These are phyloP conservation scores for Indicator maculatus DNA, from an alignment of 2,113 vertebrate species.

Conservation along the genomic window DNA sequence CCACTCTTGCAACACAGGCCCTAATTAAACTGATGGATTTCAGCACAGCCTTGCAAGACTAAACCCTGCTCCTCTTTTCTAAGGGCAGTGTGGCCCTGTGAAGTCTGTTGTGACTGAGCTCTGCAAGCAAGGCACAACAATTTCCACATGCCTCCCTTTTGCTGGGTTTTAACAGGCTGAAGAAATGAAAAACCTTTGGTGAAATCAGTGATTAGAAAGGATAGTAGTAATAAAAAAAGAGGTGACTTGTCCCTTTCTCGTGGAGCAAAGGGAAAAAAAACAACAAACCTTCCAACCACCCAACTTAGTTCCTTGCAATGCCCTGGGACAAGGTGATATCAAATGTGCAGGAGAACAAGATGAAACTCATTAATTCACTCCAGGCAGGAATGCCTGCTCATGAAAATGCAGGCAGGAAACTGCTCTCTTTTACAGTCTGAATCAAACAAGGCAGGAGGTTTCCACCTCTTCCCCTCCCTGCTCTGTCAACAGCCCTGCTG, in stretches of 20 bases:
- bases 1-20: slow-evolving; percentile 3
- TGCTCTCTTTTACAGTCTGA: not conserved
- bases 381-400: not conserved
- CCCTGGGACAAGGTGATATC: not conserved
- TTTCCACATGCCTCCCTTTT: slow-evolving; percentile 3
- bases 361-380: slow-evolving; percentile 10
- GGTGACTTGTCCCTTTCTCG: fast-evolving
- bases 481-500: not conserved
- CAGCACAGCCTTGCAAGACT: not conserved
- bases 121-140: not conserved
- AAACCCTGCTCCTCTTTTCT: not conserved
- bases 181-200: slow-evolving; percentile 18
- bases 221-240: not conserved
- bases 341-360: not conserved
- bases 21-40: slow-evolving; percentile 58
- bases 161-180: slow-evolving; percentile 23
- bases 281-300: too few species aligned
- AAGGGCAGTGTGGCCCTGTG: not conserved
- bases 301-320: not conserved
- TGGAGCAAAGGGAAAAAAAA: not conserved
- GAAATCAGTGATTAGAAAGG: not conserved
- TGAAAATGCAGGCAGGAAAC: not conserved
- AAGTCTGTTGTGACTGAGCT: not conserved
- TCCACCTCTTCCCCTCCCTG: not conserved
- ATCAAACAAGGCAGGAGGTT: not conserved